Evolutionary conservation across 1,140 invertebrate species (phyloP).

Genomic region (Drosophila equinoxialis): DNA sequence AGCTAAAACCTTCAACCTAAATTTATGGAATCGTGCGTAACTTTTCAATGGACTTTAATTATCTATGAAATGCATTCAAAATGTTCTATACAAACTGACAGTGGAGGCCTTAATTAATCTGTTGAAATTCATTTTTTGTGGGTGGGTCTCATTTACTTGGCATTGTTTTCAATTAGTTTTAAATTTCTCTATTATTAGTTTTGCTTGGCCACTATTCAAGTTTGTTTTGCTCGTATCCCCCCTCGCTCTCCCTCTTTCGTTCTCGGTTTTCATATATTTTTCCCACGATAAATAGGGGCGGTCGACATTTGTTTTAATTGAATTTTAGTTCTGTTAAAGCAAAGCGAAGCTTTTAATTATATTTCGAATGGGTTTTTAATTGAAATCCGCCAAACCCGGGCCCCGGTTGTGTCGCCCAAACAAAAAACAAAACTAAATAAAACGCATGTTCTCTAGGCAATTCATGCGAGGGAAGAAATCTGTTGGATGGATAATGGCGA

Average conservation of each 20-base stretch:
- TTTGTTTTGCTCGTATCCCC: not conserved
- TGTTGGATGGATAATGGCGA: not conserved
- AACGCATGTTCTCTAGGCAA: not conserved
- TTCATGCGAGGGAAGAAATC: constrained; percentile 2
- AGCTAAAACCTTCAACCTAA: no score
- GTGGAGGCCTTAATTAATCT: not conserved
- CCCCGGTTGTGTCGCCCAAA: no score
- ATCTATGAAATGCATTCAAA: no score
- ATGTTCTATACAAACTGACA: not conserved
- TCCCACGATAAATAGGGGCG: constrained; percentile 52
- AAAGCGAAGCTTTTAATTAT: constrained; percentile 57
- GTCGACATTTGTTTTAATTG: constrained; percentile 48
- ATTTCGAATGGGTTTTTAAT: constrained; percentile 58
- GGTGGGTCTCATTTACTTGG: not conserved
- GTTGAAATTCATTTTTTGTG: not conserved
- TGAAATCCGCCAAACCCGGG: constrained; percentile 36
- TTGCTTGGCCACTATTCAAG: constrained; percentile 2
- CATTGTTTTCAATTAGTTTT: not conserved
- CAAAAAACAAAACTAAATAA: not conserved
- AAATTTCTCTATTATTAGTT: constrained; percentile 8
- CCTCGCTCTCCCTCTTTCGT: not conserved
- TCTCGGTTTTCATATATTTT: constrained; percentile 27
- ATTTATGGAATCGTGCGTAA: no score
- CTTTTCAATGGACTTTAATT: no score
- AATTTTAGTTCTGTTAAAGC: constrained; percentile 37